Evolutionary conservation across 2,888 invertebrate genomes (phyloP).

Genomic region (Linnaemya tessellans): DNA sequence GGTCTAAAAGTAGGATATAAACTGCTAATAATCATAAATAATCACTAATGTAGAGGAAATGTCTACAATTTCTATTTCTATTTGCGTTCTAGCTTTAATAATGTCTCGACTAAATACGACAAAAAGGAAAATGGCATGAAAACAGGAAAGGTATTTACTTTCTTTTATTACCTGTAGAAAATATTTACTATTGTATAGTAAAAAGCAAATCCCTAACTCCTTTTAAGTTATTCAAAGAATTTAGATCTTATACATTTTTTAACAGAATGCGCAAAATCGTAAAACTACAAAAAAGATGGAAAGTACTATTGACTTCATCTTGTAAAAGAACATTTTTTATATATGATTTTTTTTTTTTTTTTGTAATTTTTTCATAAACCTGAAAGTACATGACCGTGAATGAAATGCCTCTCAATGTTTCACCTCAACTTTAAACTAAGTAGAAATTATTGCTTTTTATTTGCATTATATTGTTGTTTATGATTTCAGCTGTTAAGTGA

Average conservation of each 20-base stretch:
- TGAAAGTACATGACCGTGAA: neutral
- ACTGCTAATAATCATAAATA: constrained; percentile 69
- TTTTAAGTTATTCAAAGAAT: neutral
- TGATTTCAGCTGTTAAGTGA: constrained; percentile 36
- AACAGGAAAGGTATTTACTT: constrained; percentile 21
- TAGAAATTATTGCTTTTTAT: neutral
- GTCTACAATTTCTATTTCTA: constrained; percentile 59
- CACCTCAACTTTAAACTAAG: neutral
- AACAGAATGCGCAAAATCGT: neutral
- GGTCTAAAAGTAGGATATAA: constrained; percentile 37
- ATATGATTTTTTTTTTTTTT: neutral
- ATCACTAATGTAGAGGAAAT: constrained; percentile 67
- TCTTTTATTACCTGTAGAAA: constrained; percentile 3
- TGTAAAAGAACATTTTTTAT: too few relatives aligned
- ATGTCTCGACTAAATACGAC: constrained; percentile 14
- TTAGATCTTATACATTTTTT: neutral
- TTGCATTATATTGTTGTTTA: constrained; percentile 31
- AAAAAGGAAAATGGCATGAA: neutral
- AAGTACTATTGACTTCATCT: neutral
- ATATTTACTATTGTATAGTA: neutral
- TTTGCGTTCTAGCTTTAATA: constrained; percentile 61
- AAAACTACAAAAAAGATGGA: neutral
- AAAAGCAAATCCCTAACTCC: neutral
- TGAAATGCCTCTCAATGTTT: neutral
- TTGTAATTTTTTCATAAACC: neutral